Conservation (phyloP, 2,797 vertebrate species). For the Otus scops region DNA sequence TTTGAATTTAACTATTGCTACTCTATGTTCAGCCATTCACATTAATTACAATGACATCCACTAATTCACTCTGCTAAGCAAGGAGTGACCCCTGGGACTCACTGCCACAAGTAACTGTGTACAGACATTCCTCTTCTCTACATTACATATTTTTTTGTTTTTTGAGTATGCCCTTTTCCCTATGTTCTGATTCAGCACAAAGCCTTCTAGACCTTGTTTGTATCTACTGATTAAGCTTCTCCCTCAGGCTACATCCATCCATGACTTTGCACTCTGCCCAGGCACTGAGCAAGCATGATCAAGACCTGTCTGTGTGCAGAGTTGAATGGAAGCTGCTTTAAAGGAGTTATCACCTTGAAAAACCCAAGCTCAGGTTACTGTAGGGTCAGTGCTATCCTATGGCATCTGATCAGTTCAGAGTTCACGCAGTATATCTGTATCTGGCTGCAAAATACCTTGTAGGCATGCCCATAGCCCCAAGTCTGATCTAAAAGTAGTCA, state of each 20-base stretch:
- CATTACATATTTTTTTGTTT: not conserved
- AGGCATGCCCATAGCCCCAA: not conserved
- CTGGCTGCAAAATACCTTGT: not conserved
- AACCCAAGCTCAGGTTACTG: not conserved
- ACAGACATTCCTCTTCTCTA: not conserved
- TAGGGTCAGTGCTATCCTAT: not conserved
- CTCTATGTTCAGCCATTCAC: not conserved
- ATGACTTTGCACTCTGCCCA: not conserved
- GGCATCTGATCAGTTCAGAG: not conserved
- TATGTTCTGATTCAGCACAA: not conserved
- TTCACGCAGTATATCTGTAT: not conserved
- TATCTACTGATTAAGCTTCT: not conserved
- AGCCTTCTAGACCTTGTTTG: not conserved
- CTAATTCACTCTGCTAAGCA: not conserved
- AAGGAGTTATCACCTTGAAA: conserved; percentile 19
- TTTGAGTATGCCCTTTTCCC: not conserved
- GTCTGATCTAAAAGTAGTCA: not conserved
- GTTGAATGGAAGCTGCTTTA: not conserved
- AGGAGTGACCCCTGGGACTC: not conserved
- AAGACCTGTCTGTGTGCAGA: not conserved
- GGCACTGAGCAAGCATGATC: not conserved
- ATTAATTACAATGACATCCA: not conserved
- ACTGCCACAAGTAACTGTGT: not conserved
- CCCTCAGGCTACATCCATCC: not conserved
- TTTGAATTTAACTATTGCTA: not conserved